Percentiles rank a stretch among this genome's conserved stretches.
Conservation (phyloP, 2,797 vertebrate genomes). For the Silurus aristotelis region DNA sequence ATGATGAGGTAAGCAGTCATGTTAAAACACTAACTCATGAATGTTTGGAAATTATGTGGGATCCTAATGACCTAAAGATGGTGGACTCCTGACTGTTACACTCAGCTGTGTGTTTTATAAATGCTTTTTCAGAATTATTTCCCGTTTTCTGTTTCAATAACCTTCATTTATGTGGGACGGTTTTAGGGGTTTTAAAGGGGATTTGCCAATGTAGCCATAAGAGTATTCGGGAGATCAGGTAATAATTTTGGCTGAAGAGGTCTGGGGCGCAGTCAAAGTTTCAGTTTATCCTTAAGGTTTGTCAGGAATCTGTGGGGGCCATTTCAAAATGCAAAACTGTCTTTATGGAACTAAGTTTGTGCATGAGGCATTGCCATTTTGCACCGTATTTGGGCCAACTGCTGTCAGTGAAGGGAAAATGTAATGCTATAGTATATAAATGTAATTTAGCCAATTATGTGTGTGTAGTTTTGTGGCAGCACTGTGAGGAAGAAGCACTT, state of each 20-base stretch:
- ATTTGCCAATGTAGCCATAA: not conserved
- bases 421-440: not conserved
- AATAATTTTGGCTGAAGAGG: not conserved
- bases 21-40: not conserved
- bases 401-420: not conserved
- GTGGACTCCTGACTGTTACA: not conserved
- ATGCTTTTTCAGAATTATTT: not conserved
- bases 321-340: not conserved
- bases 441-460: not conserved
- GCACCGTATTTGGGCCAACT: not conserved
- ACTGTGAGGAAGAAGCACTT: not conserved
- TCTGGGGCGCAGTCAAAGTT: not conserved
- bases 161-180: not conserved
- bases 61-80: not conserved
- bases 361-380: not conserved
- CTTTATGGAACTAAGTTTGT: not conserved
- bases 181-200: not conserved
- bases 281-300: not conserved
- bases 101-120: not conserved
- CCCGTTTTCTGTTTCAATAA: not conserved
- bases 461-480: not conserved
- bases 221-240: not conserved
- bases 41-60: not conserved
- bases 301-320: not conserved
- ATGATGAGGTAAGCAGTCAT: constrained; percentile 87